phyloP scores from a whole-genome alignment of 2,888 invertebrate species.

The Cephus spinipes region DNA sequence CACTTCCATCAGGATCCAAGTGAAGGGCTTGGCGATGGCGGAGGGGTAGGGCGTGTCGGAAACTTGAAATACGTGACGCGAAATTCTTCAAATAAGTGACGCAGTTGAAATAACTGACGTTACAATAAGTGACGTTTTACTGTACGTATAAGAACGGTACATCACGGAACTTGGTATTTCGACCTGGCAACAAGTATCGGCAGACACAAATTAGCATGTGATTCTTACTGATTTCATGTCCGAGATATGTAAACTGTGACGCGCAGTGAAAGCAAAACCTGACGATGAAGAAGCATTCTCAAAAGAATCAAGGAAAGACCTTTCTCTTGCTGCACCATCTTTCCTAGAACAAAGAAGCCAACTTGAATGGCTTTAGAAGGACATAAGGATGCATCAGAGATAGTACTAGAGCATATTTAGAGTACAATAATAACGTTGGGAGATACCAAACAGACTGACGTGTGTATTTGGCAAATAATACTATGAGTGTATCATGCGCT shows the following conservation, averaged over 20 bases:
- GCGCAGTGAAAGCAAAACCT: not conserved
- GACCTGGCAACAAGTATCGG: not conserved
- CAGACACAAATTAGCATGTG: not conserved
- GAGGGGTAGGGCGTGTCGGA: no score
- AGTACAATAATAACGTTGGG: not conserved
- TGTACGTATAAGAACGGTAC: not conserved
- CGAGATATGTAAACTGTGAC: not conserved
- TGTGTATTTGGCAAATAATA: not conserved
- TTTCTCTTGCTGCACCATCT: not conserved
- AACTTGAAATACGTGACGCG: no score
- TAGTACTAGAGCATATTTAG: not conserved
- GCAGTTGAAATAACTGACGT: no score
- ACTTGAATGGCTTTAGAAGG: not conserved
- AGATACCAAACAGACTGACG: not conserved
- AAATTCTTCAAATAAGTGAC: no score
- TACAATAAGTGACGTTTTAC: no score
- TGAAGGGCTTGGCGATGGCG: no score
- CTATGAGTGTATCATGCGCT: not conserved
- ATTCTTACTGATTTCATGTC: not conserved
- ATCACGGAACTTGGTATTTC: not conserved
- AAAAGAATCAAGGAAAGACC: not conserved
- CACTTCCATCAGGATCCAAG: no score
- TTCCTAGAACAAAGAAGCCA: not conserved
- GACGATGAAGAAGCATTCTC: not conserved
- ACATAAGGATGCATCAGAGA: not conserved